These are phyloP conservation scores for Hippocampus kuda DNA, from an alignment of 2,797 vertebrate species.

Conservation along the genomic window DNA sequence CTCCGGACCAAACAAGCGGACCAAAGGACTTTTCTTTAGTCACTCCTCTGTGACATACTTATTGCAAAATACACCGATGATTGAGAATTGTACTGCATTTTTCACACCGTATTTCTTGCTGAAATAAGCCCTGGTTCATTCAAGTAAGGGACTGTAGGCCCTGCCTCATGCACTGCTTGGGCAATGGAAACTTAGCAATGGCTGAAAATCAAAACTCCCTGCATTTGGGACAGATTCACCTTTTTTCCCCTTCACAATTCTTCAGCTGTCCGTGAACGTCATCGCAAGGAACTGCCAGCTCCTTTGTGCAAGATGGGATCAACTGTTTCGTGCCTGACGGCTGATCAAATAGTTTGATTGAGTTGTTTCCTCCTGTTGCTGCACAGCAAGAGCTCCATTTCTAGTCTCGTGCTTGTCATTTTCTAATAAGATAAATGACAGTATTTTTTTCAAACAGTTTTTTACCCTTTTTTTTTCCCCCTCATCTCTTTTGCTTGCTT, in stretches of 20 bases:
- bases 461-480: too few species aligned
- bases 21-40: too few species aligned
- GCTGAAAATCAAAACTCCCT: too few species aligned
- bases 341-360: not conserved
- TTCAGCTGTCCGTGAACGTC: slow-evolving; percentile 1
- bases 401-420: slow-evolving; percentile 16
- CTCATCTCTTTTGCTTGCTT: not conserved
- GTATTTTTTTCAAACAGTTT: not conserved
- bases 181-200: too few species aligned
- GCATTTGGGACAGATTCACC: too few species aligned
- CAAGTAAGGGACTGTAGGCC: too few species aligned
- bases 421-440: slow-evolving; percentile 7
- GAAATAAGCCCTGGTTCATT: not conserved
- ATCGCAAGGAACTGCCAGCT: slow-evolving; percentile 15
- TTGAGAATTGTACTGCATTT: not conserved
- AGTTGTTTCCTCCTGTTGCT: slow-evolving; percentile 35
- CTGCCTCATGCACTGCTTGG: too few species aligned
- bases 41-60: too few species aligned
- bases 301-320: not conserved
- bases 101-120: not conserved
- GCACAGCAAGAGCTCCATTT: slow-evolving; percentile 30
- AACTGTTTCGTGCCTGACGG: not conserved
- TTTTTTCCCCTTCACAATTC: too few species aligned
- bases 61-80: not conserved
- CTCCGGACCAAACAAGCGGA: too few species aligned